These are phyloP conservation scores for Myopa tessellatipennis DNA, from an alignment of 2,888 invertebrate genomes.

Conservation along the genomic window DNA sequence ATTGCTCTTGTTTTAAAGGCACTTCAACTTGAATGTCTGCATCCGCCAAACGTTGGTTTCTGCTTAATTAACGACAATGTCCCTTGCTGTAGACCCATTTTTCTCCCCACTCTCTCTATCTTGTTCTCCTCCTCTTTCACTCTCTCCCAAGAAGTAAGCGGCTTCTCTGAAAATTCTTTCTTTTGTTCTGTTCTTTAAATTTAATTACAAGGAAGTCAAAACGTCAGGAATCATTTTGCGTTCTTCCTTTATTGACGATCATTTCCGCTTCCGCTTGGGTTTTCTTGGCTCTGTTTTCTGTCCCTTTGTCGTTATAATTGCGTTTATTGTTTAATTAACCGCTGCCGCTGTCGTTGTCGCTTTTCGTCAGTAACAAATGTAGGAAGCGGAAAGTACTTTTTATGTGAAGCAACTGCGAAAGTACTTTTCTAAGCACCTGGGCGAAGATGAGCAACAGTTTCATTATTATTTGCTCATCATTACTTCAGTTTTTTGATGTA, in stretches of 20 bases:
- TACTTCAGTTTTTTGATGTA: not conserved
- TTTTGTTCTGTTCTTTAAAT: not conserved
- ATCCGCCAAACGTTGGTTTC: not conserved
- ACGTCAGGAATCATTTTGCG: not conserved
- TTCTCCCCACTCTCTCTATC: not conserved
- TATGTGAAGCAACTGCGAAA: constrained; percentile 52
- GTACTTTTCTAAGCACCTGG: constrained; percentile 6
- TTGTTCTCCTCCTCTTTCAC: not conserved
- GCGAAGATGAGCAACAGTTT: not conserved
- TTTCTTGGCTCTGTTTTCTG: not conserved
- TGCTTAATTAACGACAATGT: not conserved
- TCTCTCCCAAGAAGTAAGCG: not conserved
- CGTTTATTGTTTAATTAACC: constrained; percentile 48
- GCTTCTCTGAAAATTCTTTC: constrained; percentile 7
- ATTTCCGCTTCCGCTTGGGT: constrained; percentile 2
- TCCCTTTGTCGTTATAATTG: constrained; percentile 45
- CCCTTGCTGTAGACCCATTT: not conserved
- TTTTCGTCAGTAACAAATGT: constrained; percentile 35
- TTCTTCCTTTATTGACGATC: constrained; percentile 5
- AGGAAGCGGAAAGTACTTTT: constrained; percentile 46
- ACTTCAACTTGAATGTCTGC: not conserved
- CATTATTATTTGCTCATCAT: constrained; percentile 18
- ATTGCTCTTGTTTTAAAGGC: not conserved
- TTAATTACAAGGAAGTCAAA: constrained; percentile 24
- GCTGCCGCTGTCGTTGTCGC: not conserved